Conservation (phyloP, 2,888 invertebrate species). For the Tillus elongatus region DNA sequence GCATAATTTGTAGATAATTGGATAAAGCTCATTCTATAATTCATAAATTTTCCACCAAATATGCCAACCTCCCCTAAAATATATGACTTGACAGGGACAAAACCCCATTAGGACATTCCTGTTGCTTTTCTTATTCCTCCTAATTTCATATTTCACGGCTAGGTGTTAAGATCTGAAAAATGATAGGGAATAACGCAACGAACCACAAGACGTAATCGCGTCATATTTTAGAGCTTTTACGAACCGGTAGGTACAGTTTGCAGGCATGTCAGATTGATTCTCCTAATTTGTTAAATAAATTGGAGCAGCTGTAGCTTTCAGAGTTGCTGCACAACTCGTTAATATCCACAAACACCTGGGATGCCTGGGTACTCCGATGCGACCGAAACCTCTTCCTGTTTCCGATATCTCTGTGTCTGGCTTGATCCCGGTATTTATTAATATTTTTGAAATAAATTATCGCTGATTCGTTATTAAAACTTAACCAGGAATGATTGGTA, state of each 20-base stretch:
- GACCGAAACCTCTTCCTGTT: too few relatives aligned
- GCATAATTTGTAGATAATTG: too few relatives aligned
- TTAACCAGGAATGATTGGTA: conserved; percentile 3
- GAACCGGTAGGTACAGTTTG: conserved; percentile 18
- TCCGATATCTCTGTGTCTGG: conserved; percentile 7
- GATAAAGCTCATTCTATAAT: too few relatives aligned
- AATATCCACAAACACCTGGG: conserved; percentile 18
- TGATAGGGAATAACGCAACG: conserved; percentile 17
- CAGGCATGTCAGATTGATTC: conserved; percentile 22
- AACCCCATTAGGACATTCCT: too few relatives aligned
- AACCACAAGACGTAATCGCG: conserved; percentile 21
- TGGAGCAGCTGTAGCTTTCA: conserved; percentile 21
- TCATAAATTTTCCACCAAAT: too few relatives aligned
- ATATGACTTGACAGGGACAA: too few relatives aligned
- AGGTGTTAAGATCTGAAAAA: conserved; percentile 21
- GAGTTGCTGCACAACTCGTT: conserved; percentile 14
- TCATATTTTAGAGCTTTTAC: conserved; percentile 21
- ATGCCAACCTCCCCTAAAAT: too few relatives aligned
- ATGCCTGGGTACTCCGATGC: too few relatives aligned
- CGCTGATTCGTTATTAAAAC: conserved; percentile 4
- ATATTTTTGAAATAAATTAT: not conserved
- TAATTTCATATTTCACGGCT: conserved; percentile 20
- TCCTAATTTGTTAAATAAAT: conserved; percentile 25
- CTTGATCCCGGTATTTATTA: conserved; percentile 6
- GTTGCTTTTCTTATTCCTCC: too few relatives aligned